Evolutionary conservation across 2,797 vertebrate genomes (phyloP).

Genomic region (Onychomys arenicola): DNA sequence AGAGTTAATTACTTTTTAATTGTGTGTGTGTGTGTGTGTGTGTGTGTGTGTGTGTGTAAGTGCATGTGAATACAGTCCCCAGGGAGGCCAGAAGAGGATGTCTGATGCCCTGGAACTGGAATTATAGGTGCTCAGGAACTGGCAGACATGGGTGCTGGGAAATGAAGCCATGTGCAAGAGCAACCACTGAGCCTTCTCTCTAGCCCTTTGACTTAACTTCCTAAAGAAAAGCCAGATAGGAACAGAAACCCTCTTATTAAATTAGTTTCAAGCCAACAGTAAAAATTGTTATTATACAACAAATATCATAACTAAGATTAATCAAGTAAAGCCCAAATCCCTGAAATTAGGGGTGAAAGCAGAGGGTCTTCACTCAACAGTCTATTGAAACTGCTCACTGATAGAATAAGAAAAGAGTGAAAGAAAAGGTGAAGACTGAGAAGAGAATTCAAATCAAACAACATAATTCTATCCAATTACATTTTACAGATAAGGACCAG

Average conservation of each 20-base stretch:
- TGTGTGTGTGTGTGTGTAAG: background rate
- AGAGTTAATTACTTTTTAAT: background rate
- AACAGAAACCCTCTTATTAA: background rate
- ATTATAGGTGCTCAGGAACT: background rate
- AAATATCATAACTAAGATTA: background rate
- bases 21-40: background rate
- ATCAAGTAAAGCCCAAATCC: background rate
- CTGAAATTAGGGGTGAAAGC: background rate
- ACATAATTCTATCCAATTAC: background rate
- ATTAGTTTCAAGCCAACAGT: background rate
- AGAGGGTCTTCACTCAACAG: background rate
- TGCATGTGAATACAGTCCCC: background rate
- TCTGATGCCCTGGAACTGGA: background rate
- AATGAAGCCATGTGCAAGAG: too few species aligned
- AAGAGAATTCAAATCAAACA: background rate
- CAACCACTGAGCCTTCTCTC: background rate
- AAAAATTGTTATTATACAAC: background rate
- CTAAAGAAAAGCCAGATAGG: background rate
- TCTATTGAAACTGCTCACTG: background rate
- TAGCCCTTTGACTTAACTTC: background rate
- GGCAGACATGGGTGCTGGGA: background rate
- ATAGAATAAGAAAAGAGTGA: background rate
- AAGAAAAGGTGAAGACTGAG: background rate
- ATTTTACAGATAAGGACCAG: background rate
- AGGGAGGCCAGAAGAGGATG: background rate